Evolutionary conservation across 2,888 invertebrate genomes (phyloP).

Genomic region (Drosophila demipolita): DNA sequence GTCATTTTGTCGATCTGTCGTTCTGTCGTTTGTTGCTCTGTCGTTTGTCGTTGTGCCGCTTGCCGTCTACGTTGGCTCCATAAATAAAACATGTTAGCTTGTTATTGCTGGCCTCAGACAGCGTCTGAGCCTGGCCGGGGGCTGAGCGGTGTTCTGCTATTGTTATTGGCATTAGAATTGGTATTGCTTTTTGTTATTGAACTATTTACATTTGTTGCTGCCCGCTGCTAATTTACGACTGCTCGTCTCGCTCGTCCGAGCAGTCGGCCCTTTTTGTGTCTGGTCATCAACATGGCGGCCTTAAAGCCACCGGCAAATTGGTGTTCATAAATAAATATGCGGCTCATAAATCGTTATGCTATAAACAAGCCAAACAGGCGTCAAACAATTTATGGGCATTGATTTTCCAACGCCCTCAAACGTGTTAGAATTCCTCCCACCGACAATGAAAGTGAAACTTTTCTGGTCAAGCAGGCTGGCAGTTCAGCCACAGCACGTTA

Average conservation of each 20-base stretch:
- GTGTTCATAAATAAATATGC: conserved; percentile 77
- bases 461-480: conserved; percentile 45
- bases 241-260: neutral
- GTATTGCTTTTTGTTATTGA: conserved; percentile 74
- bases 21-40: conserved; percentile 25
- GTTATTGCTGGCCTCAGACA: conserved; percentile 66
- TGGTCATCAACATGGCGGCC: conserved; percentile 29
- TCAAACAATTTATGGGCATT: conserved; percentile 72
- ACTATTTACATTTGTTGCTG: conserved; percentile 80
- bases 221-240: conserved; percentile 68
- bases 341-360: conserved; percentile 65
- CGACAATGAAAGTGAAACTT: conserved; percentile 61
- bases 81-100: conserved; percentile 82
- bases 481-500: conserved; percentile 62
- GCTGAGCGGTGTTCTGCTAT: conserved; percentile 15
- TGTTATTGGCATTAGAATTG: conserved; percentile 61
- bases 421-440: conserved; percentile 54
- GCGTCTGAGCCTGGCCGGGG: conserved; percentile 31
- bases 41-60: conserved; percentile 41
- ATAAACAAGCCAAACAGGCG: conserved; percentile 64
- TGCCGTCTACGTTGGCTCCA: conserved; percentile 68
- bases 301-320: conserved; percentile 76
- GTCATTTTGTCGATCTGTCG: conserved; percentile 25
- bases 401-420: conserved; percentile 58
- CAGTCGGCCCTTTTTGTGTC: conserved; percentile 30